Evolutionary conservation across 1,140 invertebrate genomes (phyloP).

Genomic region (Oscheius sp.): DNA sequence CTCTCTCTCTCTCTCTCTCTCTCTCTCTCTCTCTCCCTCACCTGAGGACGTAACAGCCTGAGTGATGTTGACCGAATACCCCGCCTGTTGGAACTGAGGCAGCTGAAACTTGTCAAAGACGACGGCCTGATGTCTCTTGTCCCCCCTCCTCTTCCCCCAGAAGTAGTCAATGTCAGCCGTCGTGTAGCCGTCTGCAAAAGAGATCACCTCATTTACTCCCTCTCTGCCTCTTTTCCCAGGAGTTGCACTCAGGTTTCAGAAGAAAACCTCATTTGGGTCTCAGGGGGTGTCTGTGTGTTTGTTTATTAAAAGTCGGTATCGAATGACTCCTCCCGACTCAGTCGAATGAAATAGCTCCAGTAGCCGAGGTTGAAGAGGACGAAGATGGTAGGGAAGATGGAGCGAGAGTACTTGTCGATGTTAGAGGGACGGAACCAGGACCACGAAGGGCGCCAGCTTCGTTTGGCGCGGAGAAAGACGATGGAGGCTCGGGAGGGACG

Average conservation of each 20-base stretch:
- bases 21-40: no score
- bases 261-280: background rate
- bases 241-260: constrained; percentile 19
- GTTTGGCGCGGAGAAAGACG: background rate
- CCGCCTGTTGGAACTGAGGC: constrained; percentile 52
- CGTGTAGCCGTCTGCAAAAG: constrained; percentile 44
- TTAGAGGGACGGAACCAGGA: constrained; percentile 31
- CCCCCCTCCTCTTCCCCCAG: constrained; percentile 42
- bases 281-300: background rate
- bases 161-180: constrained; percentile 45
- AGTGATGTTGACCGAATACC: constrained; percentile 55
- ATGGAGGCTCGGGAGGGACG: background rate
- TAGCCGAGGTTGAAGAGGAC: constrained; percentile 96
- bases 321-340: constrained; percentile 67
- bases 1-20: background rate
- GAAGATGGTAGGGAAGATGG: constrained; percentile 86
- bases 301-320: background rate
- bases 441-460: constrained; percentile 3
- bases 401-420: constrained; percentile 92
- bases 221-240: background rate
- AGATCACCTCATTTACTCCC: background rate
- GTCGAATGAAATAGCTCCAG: constrained; percentile 93
- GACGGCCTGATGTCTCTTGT: constrained; percentile 40
- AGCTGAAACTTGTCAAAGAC: constrained; percentile 50
- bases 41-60: constrained; percentile 56